phyloP scores from a whole-genome alignment of 1,140 invertebrate species.

The Holcopasites calliopsidis region DNA sequence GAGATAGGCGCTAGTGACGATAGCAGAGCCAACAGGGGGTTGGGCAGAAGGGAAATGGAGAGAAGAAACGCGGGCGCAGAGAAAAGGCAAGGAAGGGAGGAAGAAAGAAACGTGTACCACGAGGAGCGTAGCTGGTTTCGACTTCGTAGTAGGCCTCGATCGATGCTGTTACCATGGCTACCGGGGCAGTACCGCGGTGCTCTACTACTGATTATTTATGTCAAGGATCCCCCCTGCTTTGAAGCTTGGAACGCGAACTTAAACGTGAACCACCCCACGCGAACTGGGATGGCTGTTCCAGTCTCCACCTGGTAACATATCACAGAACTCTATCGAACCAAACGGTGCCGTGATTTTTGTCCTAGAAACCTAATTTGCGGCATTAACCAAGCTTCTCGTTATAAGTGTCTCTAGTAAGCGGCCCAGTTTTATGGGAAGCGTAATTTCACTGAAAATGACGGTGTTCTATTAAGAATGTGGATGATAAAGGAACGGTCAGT shows the following conservation, averaged over 20 bases:
- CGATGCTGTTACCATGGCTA: slow-evolving; percentile 76
- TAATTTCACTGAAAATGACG: too few species aligned
- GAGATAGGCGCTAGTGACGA: not conserved
- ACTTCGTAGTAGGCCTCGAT: slow-evolving; percentile 69
- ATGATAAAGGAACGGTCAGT: too few species aligned
- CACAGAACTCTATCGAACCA: not conserved
- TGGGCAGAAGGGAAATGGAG: not conserved
- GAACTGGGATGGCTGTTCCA: not conserved
- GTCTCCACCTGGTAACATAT: not conserved
- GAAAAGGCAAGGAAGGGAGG: slow-evolving; percentile 14
- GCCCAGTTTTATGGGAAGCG: too few species aligned
- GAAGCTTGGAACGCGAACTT: slow-evolving; percentile 72
- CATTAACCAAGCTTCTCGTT: too few species aligned
- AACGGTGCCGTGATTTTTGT: not conserved
- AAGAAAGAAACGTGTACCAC: slow-evolving; percentile 35
- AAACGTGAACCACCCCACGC: slow-evolving; percentile 45
- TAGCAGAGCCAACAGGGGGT: not conserved
- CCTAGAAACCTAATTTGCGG: not conserved
- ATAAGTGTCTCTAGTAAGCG: too few species aligned
- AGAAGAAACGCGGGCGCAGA: not conserved
- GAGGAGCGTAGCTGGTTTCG: slow-evolving; percentile 52
- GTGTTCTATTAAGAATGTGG: too few species aligned
- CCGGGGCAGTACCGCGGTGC: slow-evolving; percentile 69
- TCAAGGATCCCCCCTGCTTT: slow-evolving; percentile 75
- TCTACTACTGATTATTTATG: slow-evolving; percentile 79